Conservation (phyloP, 2,888 invertebrate species). For the Tuta absoluta region DNA sequence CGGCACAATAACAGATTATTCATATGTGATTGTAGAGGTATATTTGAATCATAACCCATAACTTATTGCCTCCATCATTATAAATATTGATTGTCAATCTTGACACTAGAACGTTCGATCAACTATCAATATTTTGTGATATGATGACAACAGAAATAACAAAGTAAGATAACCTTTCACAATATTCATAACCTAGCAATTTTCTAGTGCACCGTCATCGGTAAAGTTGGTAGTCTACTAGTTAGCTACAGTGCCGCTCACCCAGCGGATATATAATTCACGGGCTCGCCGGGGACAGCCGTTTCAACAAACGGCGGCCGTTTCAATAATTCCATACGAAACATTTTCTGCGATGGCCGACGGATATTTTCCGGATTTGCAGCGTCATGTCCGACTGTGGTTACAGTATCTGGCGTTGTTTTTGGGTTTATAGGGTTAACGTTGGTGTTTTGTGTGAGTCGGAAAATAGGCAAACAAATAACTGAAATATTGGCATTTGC, state of each 20-base stretch:
- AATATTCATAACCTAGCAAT: neutral
- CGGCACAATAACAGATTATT: too few relatives aligned
- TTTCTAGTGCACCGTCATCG: neutral
- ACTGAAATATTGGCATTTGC: too few relatives aligned
- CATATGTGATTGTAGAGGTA: too few relatives aligned
- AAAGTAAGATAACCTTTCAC: neutral
- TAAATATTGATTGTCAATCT: too few relatives aligned
- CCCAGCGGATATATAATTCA: slow-evolving; percentile 49
- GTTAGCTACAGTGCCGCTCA: slow-evolving; percentile 38
- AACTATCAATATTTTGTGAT: neutral
- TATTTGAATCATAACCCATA: too few relatives aligned
- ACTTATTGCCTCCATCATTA: too few relatives aligned
- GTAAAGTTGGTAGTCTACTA: neutral
- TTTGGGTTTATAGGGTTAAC: neutral
- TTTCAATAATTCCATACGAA: slow-evolving; percentile 54
- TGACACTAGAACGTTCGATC: neutral
- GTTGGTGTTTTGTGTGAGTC: neutral
- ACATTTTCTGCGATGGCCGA: slow-evolving; percentile 42
- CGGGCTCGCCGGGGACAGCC: slow-evolving; percentile 46
- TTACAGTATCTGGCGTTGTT: neutral
- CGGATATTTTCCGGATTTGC: slow-evolving; percentile 20
- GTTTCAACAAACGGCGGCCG: slow-evolving; percentile 41
- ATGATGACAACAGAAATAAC: neutral
- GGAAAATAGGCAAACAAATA: too few relatives aligned
- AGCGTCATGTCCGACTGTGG: slow-evolving; percentile 21